Base-by-base conservation (phyloP, 2,113 vertebrate species). In the Eupsittula cactorum region DNA sequence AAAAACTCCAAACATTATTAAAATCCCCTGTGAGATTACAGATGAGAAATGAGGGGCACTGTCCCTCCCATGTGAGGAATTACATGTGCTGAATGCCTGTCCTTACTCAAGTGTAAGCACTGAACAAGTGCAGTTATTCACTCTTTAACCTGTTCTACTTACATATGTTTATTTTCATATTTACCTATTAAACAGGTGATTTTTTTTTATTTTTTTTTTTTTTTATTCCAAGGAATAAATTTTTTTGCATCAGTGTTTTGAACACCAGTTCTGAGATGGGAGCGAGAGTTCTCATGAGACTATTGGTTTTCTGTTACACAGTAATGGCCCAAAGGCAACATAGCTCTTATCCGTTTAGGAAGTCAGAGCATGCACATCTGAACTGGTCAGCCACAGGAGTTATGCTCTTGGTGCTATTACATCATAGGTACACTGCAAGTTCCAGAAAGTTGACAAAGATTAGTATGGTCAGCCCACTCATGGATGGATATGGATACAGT, bases 381-480 rank as follows among this genome's bases (percentile, higher is more conserved):
- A 37, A 9, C 28, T 73, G 52, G 44, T 53, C 59, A 27, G 4
- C 4, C 63, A 37, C 47, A 52, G 59, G 29, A 47, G 49, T 50
- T 27, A 50, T 50, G 49, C 49, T 50, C 49, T 2, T 52, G 37
- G 13, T 24, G 20, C 50, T 62, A 2, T 19, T 17, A 5, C n/a
- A 79, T 18, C 65, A 29, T 2, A 37, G 17, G 3, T 4, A 60
- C 35, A 20, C 29, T 44, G 31, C 7, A 41, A 53, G 41, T 13
- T 13, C 60, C 62, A 53, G 25, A 13, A 42, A 80, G 13, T 20
- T 3, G 24, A 18, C 27, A 41, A 17, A 50, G 63, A 37, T 39
- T 7, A 21, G 10, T 0, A 3, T 1, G 11, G 11, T 6, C 35
- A 50, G 25, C 25, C 25, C 31, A 46, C 98, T 98, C 94, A 99